Evolutionary conservation across 2,113 vertebrate species (phyloP), one percentile per base, ranked within the genome.

Genomic region (Puma concolor): DNA sequence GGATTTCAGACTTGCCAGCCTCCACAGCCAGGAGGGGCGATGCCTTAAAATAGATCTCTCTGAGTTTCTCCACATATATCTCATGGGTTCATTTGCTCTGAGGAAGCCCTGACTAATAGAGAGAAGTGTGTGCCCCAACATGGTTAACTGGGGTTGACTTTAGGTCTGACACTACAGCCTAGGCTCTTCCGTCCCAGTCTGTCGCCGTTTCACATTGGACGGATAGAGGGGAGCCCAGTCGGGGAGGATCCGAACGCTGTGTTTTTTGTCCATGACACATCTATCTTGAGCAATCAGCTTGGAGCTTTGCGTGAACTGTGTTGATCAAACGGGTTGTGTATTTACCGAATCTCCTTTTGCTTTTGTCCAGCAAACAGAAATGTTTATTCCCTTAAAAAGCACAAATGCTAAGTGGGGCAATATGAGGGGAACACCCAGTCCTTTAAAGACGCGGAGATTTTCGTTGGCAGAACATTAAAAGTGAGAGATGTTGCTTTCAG

Each of bases 301-400:
- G 52, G 33, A 91, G 38, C 76, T 66, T 95, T 88, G 50, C 54
- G n/a, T 66, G 54, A 21, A n/a, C 19, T 74, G 60, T 76, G 15
- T 67, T 95, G 67, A 95, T 76, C 66, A 97, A 94, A 90, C 11
- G 41, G 48, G 94, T 60, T 95, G 36, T 96, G 27, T 98, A 85
- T 93, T 94, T 85, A 95, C 87, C 86, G 87, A n/a, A 60, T 29
- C 2, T 82, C 92, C 87, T 95, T 96, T 97, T 97, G 95, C 72
- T 96, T 96, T 97, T 96, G 94, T 93, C 57, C 88, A 52, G 96
- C 66, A 96, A 98, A 64, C 64, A 91, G 93, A 97, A 41, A 92
- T 92, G 83, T 97, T 97, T 96, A 87, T 95, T 96, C 83, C 50
- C 60, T 91, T 69, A 80, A 87, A 96, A 93, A 87, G 74, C 60